These are phyloP conservation scores for Grapholita molesta DNA, from an alignment of 1,140 invertebrate genomes.

Conservation along the genomic window DNA sequence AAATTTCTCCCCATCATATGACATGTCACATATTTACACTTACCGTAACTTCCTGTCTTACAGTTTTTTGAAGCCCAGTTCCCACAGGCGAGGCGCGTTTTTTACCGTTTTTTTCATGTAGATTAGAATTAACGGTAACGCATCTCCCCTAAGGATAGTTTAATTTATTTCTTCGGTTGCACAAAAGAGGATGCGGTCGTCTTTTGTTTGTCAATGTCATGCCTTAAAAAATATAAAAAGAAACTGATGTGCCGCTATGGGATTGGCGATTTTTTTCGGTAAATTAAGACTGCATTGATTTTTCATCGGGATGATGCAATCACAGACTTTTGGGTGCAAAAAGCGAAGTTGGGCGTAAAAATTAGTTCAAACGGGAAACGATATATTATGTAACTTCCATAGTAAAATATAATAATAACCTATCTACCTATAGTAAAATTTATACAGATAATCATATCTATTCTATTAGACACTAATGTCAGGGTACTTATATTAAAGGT, in stretches of 20 bases:
- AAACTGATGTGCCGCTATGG: slow-evolving; percentile 1
- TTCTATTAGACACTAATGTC: too few relatives aligned
- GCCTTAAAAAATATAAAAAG: slow-evolving; percentile 38
- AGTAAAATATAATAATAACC: too few relatives aligned
- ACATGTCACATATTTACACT: slow-evolving; percentile 58
- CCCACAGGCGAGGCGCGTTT: slow-evolving; percentile 63
- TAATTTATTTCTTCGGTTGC: slow-evolving; percentile 71
- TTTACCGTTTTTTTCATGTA: slow-evolving; percentile 67
- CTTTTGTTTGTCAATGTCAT: slow-evolving; percentile 61
- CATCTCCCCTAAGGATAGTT: slow-evolving; percentile 71
- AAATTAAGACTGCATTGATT: background rate
- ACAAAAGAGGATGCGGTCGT: slow-evolving; percentile 69
- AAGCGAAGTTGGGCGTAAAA: too few relatives aligned
- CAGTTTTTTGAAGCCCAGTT: slow-evolving; percentile 55
- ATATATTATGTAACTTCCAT: too few relatives aligned
- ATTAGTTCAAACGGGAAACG: too few relatives aligned
- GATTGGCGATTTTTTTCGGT: background rate
- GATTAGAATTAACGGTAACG: slow-evolving; percentile 74
- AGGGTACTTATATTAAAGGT: too few relatives aligned
- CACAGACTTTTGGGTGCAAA: background rate
- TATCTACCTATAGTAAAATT: too few relatives aligned
- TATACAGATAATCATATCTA: too few relatives aligned
- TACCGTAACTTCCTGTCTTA: slow-evolving; percentile 55
- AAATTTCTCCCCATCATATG: slow-evolving; percentile 54
- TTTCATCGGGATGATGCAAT: background rate